phyloP scores from a whole-genome alignment of 1,140 invertebrate genomes.

The Pteromalus puparum region DNA sequence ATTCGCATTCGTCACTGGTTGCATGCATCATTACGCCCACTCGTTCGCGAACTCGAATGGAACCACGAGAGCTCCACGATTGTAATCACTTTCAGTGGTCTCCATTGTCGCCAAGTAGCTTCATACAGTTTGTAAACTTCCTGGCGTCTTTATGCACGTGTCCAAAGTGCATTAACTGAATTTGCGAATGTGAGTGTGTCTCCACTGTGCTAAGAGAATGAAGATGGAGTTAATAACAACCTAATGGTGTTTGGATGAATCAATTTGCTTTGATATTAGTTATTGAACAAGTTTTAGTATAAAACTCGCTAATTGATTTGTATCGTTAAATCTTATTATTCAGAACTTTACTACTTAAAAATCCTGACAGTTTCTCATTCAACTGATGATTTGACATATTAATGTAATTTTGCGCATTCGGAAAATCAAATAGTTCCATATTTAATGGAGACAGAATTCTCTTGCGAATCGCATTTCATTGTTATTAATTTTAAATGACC shows the following conservation, averaged over 20 bases:
- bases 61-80: not conserved
- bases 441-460: too few relatives aligned
- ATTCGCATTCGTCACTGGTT: slow-evolving; percentile 4
- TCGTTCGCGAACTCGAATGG: not conserved
- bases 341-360: too few relatives aligned
- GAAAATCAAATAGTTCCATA: too few relatives aligned
- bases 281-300: not conserved
- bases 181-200: not conserved
- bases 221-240: not conserved
- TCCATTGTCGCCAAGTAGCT: slow-evolving; percentile 38
- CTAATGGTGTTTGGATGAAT: not conserved
- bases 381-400: too few relatives aligned
- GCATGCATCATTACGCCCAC: slow-evolving; percentile 27
- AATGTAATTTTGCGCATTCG: too few relatives aligned
- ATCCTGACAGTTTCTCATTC: too few relatives aligned
- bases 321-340: too few relatives aligned
- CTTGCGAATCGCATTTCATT: too few relatives aligned
- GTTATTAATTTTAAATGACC: too few relatives aligned
- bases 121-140: slow-evolving; percentile 18
- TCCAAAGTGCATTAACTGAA: slow-evolving; percentile 3
- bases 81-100: slow-evolving; percentile 22
- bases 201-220: not conserved
- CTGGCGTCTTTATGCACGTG: slow-evolving; percentile 13
- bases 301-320: too few relatives aligned
- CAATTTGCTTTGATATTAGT: not conserved